Percentiles rank a stretch among this genome's conserved stretches.
Evolutionary conservation across 2,888 invertebrate species (phyloP).

Genomic region (Drosophila multiciliata): DNA sequence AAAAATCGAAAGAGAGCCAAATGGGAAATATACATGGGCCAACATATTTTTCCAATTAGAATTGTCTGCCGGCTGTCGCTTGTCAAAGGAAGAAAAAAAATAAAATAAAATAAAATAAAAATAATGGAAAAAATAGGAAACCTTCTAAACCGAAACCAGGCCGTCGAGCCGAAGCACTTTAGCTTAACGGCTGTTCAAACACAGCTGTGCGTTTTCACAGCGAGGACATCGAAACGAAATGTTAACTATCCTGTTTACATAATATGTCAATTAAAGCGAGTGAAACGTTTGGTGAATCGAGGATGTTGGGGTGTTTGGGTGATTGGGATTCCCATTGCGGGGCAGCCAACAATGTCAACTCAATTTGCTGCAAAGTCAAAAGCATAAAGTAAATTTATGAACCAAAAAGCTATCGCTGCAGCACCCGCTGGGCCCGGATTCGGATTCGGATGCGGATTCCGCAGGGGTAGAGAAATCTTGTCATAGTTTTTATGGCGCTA

Average conservation of each 20-base stretch:
- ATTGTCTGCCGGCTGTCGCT: conserved; percentile 45
- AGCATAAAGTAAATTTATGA: conserved; percentile 60
- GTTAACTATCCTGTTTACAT: conserved; percentile 81
- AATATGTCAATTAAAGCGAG: conserved; percentile 78
- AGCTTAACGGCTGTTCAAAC: conserved; percentile 65
- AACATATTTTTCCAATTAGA: conserved; percentile 75
- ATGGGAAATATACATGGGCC: conserved; percentile 23
- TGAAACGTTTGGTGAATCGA: conserved; percentile 20
- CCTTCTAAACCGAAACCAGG: conserved; percentile 4
- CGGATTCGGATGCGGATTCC: conserved; percentile 2
- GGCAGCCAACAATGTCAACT: conserved; percentile 44
- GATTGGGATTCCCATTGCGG: neutral
- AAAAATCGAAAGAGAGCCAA: conserved; percentile 19
- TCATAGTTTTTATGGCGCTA: conserved; percentile 65
- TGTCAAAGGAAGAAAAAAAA: conserved; percentile 1
- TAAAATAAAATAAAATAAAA: too few relatives aligned
- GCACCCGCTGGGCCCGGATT: conserved; percentile 43
- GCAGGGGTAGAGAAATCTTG: conserved; percentile 15
- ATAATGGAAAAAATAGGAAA: neutral
- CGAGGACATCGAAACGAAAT: conserved; percentile 48
- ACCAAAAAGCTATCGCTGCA: conserved; percentile 28
- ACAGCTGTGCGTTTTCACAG: conserved; percentile 64
- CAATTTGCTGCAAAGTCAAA: conserved; percentile 38
- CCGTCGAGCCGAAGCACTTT: conserved; percentile 47
- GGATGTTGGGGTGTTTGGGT: too few relatives aligned